Evolutionary conservation across 2,888 invertebrate genomes (phyloP).

Genomic region (Steinernema hermaphroditum): DNA sequence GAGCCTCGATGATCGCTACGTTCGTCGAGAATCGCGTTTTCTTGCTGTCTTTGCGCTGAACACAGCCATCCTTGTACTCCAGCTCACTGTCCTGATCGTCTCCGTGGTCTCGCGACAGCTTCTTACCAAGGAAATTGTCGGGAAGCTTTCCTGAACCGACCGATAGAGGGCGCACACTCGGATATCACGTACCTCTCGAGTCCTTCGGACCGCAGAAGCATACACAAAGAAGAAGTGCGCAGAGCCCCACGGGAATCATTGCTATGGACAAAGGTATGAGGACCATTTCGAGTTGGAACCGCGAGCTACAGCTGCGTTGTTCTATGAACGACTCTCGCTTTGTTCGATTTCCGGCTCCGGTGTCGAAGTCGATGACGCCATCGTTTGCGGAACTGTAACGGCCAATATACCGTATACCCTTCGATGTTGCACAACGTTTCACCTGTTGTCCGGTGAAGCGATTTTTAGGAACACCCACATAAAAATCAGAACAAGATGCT

Average conservation of each 20-base stretch:
- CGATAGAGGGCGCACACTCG: not conserved
- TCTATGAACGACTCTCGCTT: constrained; percentile 38
- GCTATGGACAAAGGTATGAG: constrained; percentile 60
- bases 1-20: constrained; percentile 30
- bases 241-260: constrained; percentile 60
- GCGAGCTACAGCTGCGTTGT: constrained; percentile 36
- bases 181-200: constrained; percentile 45
- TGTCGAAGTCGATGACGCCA: constrained; percentile 20
- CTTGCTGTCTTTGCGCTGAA: constrained; percentile 40
- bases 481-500: not conserved
- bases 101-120: constrained; percentile 15
- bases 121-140: constrained; percentile 42
- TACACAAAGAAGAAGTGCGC: constrained; percentile 59
- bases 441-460: too few relatives aligned
- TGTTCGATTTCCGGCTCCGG: constrained; percentile 24
- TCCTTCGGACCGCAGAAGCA: constrained; percentile 64
- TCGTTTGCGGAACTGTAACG: not conserved
- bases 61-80: constrained; percentile 40
- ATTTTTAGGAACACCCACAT: too few relatives aligned
- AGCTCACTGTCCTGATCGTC: constrained; percentile 32
- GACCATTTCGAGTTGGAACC: constrained; percentile 45
- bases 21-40: constrained; percentile 43
- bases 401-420: not conserved
- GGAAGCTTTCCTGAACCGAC: constrained; percentile 41
- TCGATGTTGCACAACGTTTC: too few relatives aligned